These are phyloP conservation scores for Eublepharis macularius DNA, from an alignment of 2,113 vertebrate genomes.

Conservation along the genomic window DNA sequence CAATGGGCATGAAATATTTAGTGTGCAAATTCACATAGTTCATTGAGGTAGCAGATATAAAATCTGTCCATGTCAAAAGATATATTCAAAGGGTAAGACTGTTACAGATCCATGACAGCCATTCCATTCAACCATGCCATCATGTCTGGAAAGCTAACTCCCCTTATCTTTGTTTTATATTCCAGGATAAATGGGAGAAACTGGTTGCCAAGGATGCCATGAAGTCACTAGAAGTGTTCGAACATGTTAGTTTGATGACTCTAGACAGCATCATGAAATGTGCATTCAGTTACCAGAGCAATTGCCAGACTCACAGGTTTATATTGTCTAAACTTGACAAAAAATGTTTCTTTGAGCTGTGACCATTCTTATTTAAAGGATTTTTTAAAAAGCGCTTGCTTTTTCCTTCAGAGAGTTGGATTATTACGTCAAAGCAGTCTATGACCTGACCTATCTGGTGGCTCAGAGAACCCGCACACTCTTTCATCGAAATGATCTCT, in stretches of 20 bases:
- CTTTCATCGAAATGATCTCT: conserved; percentile 73
- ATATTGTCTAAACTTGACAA: conserved; percentile 6
- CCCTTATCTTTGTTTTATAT: not conserved
- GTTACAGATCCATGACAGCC: not conserved
- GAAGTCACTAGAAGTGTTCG: conserved; percentile 76
- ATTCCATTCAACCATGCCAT: not conserved
- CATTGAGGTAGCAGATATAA: not conserved
- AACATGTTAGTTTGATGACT: conserved; percentile 82
- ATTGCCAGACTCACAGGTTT: conserved; percentile 77
- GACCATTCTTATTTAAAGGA: not conserved
- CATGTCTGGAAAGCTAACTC: not conserved
- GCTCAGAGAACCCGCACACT: conserved; percentile 60
- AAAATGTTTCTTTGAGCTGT: not conserved
- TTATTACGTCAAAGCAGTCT: conserved; percentile 79
- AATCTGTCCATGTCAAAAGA: not conserved
- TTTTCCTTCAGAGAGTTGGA: conserved; percentile 64
- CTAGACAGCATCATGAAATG: conserved; percentile 85
- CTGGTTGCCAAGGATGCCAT: conserved; percentile 51
- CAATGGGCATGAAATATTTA: not conserved
- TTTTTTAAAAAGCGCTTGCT: not conserved
- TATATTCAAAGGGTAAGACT: not conserved
- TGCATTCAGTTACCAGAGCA: conserved; percentile 79
- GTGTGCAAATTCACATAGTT: not conserved
- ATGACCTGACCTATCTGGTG: conserved; percentile 73
- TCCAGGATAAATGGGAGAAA: conserved; percentile 81